phyloP scores from a whole-genome alignment of 2,797 vertebrate genomes.

The Miichthys miiuy region DNA sequence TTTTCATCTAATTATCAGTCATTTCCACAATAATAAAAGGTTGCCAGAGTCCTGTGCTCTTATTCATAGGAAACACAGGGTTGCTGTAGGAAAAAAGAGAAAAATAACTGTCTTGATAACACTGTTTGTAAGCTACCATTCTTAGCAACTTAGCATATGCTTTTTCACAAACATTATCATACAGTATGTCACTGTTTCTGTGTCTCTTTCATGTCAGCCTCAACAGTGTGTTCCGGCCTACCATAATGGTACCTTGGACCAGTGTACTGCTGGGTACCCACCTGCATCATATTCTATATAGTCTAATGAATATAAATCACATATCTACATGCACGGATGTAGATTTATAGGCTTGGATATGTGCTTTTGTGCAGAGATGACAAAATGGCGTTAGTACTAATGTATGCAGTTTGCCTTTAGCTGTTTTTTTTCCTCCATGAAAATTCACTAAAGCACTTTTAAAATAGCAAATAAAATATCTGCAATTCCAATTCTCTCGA shows the following conservation, averaged over 20 bases:
- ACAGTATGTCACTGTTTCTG: not conserved
- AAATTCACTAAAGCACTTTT: not conserved
- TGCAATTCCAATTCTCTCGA: conserved; percentile 13
- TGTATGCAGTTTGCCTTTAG: conserved; percentile 31
- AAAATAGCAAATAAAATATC: conserved; percentile 19
- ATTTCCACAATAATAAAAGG: conserved; percentile 1
- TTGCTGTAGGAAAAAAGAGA: not conserved
- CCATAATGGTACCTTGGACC: not conserved
- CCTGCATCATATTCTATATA: not conserved
- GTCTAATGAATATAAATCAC: not conserved
- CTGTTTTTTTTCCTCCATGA: conserved; percentile 5
- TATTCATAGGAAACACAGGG: not conserved
- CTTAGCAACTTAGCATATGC: not conserved
- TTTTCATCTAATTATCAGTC: conserved; percentile 13
- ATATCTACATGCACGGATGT: not conserved
- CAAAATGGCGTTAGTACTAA: conserved; percentile 2
- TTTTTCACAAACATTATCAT: not conserved
- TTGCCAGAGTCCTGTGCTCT: not conserved
- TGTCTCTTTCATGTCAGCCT: not conserved
- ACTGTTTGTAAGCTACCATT: not conserved
- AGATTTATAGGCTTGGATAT: not conserved
- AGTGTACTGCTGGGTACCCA: not conserved
- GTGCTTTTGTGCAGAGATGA: not conserved
- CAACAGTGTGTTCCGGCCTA: not conserved
- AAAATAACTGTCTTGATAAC: not conserved